Conservation (phyloP, 2,797 vertebrate species). For the Etheostoma nigrum region DNA sequence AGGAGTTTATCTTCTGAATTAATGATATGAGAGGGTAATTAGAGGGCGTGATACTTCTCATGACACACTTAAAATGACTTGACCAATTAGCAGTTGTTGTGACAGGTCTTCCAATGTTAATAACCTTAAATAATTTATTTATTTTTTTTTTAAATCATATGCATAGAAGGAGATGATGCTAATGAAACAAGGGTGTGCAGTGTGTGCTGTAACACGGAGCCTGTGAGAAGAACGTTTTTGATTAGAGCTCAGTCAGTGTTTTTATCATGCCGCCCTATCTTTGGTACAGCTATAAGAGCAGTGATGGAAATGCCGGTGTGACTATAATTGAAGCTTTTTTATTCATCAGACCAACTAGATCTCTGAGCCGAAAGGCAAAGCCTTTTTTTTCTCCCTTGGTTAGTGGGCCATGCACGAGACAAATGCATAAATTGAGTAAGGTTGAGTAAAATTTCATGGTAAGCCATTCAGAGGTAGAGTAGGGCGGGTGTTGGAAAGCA, state of each 20-base stretch:
- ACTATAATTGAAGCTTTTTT: no score
- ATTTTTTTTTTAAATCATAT: slow-evolving; percentile 54
- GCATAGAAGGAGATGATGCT: slow-evolving; percentile 51
- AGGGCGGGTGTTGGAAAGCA: no score
- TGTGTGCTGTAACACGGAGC: slow-evolving; percentile 17
- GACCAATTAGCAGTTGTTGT: slow-evolving; percentile 73
- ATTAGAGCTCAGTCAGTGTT: not conserved
- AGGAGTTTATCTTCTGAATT: slow-evolving; percentile 78
- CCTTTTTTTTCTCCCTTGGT: no score
- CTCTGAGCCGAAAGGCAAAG: no score
- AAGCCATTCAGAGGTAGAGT: no score
- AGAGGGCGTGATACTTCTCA: slow-evolving; percentile 52
- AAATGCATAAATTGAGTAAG: no score
- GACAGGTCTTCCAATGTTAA: slow-evolving; percentile 74
- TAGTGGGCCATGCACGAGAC: no score
- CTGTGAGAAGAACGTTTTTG: slow-evolving; percentile 7
- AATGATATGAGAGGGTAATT: slow-evolving; percentile 74
- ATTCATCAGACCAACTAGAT: no score
- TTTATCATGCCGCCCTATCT: not conserved
- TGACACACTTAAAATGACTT: slow-evolving; percentile 50
- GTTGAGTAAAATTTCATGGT: no score
- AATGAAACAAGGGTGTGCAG: slow-evolving; percentile 44
- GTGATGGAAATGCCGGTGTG: no score
- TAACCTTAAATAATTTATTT: slow-evolving; percentile 75
- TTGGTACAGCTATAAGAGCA: not conserved